phyloP scores from a whole-genome alignment of 2,113 vertebrate genomes.

The Poeciliopsis prolifica region DNA sequence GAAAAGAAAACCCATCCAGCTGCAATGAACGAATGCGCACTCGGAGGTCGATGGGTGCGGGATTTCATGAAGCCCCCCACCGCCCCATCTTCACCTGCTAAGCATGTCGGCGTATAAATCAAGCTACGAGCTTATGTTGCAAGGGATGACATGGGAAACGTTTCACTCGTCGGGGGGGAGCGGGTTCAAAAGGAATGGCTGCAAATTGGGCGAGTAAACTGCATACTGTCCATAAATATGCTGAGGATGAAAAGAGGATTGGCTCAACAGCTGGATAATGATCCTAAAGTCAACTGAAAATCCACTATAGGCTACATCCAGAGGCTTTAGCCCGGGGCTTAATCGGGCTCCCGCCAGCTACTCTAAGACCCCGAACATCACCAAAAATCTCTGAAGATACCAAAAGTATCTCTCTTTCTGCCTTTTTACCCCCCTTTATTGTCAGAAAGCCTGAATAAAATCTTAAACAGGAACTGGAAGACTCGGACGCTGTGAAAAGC shows the following conservation, averaged over 20 bases:
- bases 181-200: background rate
- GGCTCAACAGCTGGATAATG: conserved; percentile 1
- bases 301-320: background rate
- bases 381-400: conserved; percentile 7
- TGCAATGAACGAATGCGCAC: background rate
- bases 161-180: background rate
- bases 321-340: background rate
- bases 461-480: background rate
- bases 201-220: background rate
- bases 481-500: background rate
- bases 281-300: conserved; percentile 6
- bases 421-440: background rate
- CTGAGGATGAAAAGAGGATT: background rate
- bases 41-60: background rate
- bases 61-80: background rate
- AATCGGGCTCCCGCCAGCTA: background rate
- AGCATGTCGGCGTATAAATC: conserved; percentile 6
- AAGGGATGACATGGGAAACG: background rate
- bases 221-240: background rate
- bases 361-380: background rate
- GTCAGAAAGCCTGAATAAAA: background rate
- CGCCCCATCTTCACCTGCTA: background rate
- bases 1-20: background rate
- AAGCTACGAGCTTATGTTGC: background rate
- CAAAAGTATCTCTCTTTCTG: background rate